phyloP scores from a whole-genome alignment of 1,140 invertebrate species.

The Hycleus phaleratus region DNA sequence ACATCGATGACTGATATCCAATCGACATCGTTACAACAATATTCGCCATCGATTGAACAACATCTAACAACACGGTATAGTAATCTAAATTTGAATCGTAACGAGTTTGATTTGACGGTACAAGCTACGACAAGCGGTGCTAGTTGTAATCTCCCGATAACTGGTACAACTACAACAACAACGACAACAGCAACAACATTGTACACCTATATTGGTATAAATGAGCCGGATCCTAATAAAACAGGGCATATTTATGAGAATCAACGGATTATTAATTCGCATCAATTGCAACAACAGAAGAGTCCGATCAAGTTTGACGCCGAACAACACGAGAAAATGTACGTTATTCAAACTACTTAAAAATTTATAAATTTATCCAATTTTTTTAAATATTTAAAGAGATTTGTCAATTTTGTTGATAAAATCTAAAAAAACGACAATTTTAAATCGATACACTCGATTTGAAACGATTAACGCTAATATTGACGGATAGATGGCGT shows the following conservation, averaged over 20 bases:
- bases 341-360: neutral
- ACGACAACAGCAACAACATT: slow-evolving; percentile 30
- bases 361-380: neutral
- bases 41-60: slow-evolving; percentile 1
- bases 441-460: no score
- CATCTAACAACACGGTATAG: slow-evolving; percentile 16
- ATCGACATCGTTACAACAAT: slow-evolving; percentile 9
- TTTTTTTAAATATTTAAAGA: neutral
- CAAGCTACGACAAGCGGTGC: neutral
- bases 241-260: slow-evolving; percentile 34
- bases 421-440: no score
- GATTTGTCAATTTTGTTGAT: no score
- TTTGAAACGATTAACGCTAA: no score
- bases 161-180: neutral
- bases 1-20: slow-evolving; percentile 40
- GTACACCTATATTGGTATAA: slow-evolving; percentile 54
- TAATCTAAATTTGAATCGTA: slow-evolving; percentile 28
- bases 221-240: slow-evolving; percentile 41
- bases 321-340: slow-evolving; percentile 34
- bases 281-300: slow-evolving; percentile 33
- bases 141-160: slow-evolving; percentile 6
- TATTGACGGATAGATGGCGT: neutral
- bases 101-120: slow-evolving; percentile 29
- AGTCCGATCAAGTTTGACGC: slow-evolving; percentile 23
- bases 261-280: slow-evolving; percentile 38